Evolutionary conservation across 2,113 vertebrate genomes (phyloP).

Genomic region (Epinephelus lanceolatus): DNA sequence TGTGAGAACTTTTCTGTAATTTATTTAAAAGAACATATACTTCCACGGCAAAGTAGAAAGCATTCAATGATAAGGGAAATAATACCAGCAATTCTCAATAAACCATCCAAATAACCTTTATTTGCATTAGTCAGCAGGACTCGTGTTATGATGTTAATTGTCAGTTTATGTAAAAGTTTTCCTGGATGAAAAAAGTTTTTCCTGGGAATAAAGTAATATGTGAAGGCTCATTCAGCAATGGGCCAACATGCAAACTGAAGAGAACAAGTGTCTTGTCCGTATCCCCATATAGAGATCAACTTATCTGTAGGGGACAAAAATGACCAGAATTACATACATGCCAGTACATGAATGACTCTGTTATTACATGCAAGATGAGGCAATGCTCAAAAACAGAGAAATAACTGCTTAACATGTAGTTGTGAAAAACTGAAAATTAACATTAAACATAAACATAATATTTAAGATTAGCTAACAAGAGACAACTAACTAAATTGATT

Average conservation of each 20-base stretch:
- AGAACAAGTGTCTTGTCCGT: background rate
- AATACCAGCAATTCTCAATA: background rate
- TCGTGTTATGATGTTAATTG: background rate
- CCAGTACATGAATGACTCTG: background rate
- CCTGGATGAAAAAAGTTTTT: background rate
- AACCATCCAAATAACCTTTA: constrained; percentile 1
- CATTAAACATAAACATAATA: background rate
- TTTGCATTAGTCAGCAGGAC: background rate
- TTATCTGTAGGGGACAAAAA: background rate
- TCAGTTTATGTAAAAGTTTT: background rate
- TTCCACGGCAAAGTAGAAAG: background rate
- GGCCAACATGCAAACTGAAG: background rate
- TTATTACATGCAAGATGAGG: background rate
- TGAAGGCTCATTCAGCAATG: background rate
- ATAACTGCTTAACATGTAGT: background rate
- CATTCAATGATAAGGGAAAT: background rate
- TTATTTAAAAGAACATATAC: background rate
- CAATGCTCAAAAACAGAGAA: background rate
- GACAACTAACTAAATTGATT: background rate
- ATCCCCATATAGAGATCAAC: background rate
- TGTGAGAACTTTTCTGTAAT: too few species aligned
- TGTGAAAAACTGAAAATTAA: background rate
- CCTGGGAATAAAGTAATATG: background rate
- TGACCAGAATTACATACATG: background rate
- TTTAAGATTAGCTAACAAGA: background rate